A percentile compares a stretch with the other conserved stretches of the same genome.
Conservation (phyloP, 2,888 invertebrate species). For the Nomada fabriciana region DNA sequence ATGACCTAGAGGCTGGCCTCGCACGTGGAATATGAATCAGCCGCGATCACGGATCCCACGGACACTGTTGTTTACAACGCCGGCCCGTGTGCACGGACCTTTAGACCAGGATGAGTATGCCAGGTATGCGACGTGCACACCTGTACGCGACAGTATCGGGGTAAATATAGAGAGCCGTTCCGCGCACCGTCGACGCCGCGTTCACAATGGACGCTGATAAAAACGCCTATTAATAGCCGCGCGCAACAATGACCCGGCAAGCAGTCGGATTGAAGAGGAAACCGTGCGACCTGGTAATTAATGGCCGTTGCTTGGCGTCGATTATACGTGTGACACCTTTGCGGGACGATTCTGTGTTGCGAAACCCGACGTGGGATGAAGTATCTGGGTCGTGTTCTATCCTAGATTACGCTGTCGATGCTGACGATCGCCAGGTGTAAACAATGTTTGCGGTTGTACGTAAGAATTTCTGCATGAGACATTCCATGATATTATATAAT, state of each 20-base stretch:
- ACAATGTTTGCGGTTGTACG: too few relatives aligned
- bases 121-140: conserved; percentile 52
- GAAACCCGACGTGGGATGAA: not conserved
- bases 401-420: not conserved
- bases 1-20: conserved; percentile 69
- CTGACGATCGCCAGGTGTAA: too few relatives aligned
- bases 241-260: conserved; percentile 17
- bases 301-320: conserved; percentile 23
- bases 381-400: conserved; percentile 10
- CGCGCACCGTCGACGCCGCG: conserved; percentile 49
- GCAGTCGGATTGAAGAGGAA: conserved; percentile 12
- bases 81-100: conserved; percentile 35
- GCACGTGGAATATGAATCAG: conserved; percentile 71
- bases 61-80: conserved; percentile 63
- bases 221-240: conserved; percentile 63
- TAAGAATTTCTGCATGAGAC: too few relatives aligned
- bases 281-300: conserved; percentile 32
- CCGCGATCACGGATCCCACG: conserved; percentile 65
- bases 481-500: too few relatives aligned
- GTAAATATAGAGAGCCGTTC: conserved; percentile 62
- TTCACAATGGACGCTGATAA: conserved; percentile 59
- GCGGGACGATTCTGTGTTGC: not conserved
- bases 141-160: conserved; percentile 28
- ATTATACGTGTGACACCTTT: conserved; percentile 24
- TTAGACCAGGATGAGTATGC: conserved; percentile 14